Evolutionary conservation across 2,888 invertebrate genomes (phyloP).

Genomic region (Andrena flavipes): DNA sequence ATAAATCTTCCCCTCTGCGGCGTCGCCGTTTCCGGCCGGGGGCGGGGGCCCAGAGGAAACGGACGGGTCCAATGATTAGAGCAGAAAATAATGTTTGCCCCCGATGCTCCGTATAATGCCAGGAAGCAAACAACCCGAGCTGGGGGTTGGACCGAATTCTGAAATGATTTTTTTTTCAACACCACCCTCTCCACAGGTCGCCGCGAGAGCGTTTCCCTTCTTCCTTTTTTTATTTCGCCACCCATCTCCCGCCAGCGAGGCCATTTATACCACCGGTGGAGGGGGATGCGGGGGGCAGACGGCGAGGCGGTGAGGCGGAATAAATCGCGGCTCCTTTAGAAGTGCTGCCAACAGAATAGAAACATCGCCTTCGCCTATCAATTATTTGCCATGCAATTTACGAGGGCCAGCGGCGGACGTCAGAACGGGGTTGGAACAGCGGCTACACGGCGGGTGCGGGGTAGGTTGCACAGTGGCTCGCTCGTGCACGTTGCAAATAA

Average conservation of each 20-base stretch:
- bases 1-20: slow-evolving; percentile 45
- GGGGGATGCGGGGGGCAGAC: slow-evolving; percentile 70
- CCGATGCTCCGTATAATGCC: slow-evolving; percentile 24
- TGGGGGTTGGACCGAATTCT: neutral
- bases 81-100: slow-evolving; percentile 47
- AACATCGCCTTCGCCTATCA: slow-evolving; percentile 84
- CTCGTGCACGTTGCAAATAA: slow-evolving; percentile 71
- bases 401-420: slow-evolving; percentile 62
- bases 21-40: slow-evolving; percentile 7
- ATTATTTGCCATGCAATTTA: slow-evolving; percentile 83
- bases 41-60: neutral
- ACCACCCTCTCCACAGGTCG: neutral
- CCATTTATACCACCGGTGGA: slow-evolving; percentile 77
- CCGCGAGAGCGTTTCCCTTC: neutral
- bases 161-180: slow-evolving; percentile 22
- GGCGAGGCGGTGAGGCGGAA: slow-evolving; percentile 83
- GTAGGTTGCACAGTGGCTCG: slow-evolving; percentile 35
- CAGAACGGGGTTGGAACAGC: slow-evolving; percentile 62
- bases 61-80: slow-evolving; percentile 34
- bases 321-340: slow-evolving; percentile 83
- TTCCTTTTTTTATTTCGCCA: slow-evolving; percentile 41
- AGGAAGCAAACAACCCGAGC: slow-evolving; percentile 28
- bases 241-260: slow-evolving; percentile 55
- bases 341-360: slow-evolving; percentile 84
- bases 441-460: slow-evolving; percentile 11